A percentile compares a stretch with the other conserved stretches of the same genome.
Evolutionary conservation across 2,888 invertebrate genomes (phyloP).

Genomic region (Acrobasis suavella): DNA sequence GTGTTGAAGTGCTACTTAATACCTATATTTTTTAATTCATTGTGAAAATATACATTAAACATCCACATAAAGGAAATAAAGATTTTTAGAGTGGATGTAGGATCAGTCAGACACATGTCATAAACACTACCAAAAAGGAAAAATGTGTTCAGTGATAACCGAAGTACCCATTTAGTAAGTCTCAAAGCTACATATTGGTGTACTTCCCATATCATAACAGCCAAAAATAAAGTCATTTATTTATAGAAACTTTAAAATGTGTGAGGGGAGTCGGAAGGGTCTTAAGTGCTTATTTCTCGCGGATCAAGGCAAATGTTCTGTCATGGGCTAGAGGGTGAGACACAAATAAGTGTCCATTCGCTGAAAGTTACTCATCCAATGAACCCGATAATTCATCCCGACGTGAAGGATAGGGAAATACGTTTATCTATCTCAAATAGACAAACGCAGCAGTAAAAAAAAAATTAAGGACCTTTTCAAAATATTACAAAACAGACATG

Average conservation of each 20-base stretch:
- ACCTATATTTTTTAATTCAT: not conserved
- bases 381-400: not conserved
- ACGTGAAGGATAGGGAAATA: not conserved
- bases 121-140: not conserved
- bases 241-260: conserved; percentile 42
- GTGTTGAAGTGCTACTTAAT: not conserved
- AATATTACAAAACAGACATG: too few species aligned
- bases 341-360: not conserved
- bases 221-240: conserved; percentile 46
- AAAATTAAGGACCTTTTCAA: too few species aligned
- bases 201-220: conserved; percentile 34
- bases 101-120: not conserved
- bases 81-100: too few species aligned
- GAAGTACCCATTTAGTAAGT: not conserved
- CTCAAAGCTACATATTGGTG: conserved; percentile 20
- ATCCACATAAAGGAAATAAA: too few species aligned
- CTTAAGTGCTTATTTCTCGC: conserved; percentile 36
- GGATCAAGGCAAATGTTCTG: conserved; percentile 41
- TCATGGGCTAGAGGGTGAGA: conserved; percentile 28
- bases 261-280: conserved; percentile 36
- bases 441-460: not conserved
- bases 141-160: conserved; percentile 10
- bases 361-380: not conserved
- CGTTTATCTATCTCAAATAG: not conserved
- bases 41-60: too few species aligned